Conservation (phyloP, 2,113 vertebrate species). For the Saguinus imperator region DNA sequence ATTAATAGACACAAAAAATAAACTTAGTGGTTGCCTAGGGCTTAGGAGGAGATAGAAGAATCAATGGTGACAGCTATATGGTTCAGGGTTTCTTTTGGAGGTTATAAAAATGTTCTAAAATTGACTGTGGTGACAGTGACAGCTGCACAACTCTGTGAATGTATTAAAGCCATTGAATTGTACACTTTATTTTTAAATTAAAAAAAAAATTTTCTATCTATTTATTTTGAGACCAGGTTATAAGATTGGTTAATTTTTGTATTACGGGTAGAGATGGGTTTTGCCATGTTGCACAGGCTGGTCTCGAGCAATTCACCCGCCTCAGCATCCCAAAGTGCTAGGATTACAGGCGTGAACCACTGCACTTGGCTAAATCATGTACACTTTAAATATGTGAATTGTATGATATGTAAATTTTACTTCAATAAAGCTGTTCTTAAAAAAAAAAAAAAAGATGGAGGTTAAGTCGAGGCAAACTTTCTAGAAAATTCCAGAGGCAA, state of each 20-base stretch:
- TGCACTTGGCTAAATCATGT: no score
- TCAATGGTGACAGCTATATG: not conserved
- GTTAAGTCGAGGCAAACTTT: not conserved
- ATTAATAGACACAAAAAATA: not conserved
- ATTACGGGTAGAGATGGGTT: no score
- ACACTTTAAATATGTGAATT: not conserved
- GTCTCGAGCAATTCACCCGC: no score
- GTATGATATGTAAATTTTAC: not conserved
- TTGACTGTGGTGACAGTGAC: not conserved
- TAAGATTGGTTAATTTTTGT: no score
- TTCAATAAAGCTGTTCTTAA: not conserved
- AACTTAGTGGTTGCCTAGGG: not conserved
- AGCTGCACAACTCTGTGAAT: not conserved
- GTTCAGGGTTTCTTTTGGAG: not conserved
- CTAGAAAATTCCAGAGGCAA: not conserved
- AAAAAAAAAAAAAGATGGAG: not conserved
- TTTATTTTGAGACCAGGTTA: no score
- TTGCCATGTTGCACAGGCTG: no score
- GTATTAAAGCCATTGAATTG: not conserved
- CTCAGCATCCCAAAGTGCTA: no score
- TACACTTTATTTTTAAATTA: not conserved
- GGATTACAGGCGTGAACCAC: no score
- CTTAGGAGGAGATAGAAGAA: not conserved
- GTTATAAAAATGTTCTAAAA: slow-evolving; percentile 29
- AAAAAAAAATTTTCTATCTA: no score